Percentiles rank a stretch among this genome's conserved stretches.
phyloP scores from a whole-genome alignment of 2,797 vertebrate species.

The Sarcophilus harrisii region DNA sequence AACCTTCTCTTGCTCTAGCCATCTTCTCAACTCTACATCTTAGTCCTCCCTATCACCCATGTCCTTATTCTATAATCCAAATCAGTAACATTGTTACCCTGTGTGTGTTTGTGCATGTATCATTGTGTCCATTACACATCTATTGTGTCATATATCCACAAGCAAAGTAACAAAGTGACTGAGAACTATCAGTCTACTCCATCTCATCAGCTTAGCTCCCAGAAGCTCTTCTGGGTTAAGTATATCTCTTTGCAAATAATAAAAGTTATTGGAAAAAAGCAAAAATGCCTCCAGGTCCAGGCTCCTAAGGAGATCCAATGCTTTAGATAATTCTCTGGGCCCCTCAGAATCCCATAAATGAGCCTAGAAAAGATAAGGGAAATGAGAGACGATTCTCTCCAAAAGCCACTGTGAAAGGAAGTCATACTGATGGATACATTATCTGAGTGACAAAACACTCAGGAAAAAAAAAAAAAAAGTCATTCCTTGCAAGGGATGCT shows the following conservation, averaged over 20 bases:
- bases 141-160: background rate
- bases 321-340: background rate
- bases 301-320: background rate
- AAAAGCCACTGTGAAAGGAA: background rate
- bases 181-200: background rate
- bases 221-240: background rate
- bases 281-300: background rate
- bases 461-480: background rate
- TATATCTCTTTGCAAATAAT: background rate
- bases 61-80: background rate
- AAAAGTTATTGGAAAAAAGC: background rate
- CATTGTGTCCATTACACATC: background rate
- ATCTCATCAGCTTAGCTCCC: background rate
- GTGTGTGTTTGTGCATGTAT: background rate
- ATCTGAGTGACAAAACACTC: background rate
- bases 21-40: background rate
- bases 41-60: background rate
- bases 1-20: background rate
- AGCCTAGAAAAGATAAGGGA: background rate
- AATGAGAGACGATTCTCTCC: background rate
- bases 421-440: background rate
- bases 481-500: background rate
- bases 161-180: fast-evolving
- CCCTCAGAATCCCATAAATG: background rate
- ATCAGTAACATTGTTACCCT: background rate